These are phyloP conservation scores for Morinoia aosen DNA, from an alignment of 2,888 invertebrate species.

Conservation along the genomic window DNA sequence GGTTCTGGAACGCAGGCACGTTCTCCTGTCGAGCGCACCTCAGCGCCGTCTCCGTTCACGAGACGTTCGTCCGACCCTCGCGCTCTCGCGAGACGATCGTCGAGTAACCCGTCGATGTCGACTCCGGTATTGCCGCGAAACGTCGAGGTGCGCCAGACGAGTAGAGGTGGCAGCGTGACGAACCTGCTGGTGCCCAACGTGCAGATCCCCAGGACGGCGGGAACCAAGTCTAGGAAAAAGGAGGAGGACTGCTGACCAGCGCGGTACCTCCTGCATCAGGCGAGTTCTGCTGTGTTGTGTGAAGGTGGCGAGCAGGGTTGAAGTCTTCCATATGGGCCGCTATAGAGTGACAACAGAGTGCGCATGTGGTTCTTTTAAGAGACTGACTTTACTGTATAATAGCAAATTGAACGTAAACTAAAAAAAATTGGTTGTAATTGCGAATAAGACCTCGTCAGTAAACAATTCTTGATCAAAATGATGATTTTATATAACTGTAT, in stretches of 20 bases:
- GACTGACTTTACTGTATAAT: background rate
- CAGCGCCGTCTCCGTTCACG: background rate
- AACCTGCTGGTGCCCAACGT: conserved; percentile 20
- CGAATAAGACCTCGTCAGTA: background rate
- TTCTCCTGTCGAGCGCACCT: background rate
- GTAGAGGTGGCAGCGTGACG: conserved; percentile 25
- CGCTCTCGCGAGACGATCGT: background rate
- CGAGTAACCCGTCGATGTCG: conserved; percentile 23
- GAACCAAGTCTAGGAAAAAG: conserved; percentile 23
- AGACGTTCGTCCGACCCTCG: background rate
- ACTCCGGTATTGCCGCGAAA: background rate
- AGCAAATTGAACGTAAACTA: background rate
- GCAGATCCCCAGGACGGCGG: conserved; percentile 34
- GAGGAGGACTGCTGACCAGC: conserved; percentile 45
- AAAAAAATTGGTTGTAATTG: background rate
- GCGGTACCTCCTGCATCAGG: conserved; percentile 46
- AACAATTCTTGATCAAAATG: background rate
- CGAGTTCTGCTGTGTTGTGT: background rate
- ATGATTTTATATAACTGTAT: background rate
- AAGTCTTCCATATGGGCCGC: background rate
- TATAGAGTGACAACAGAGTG: background rate
- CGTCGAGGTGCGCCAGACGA: conserved; percentile 33
- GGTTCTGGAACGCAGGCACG: background rate
- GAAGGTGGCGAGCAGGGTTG: background rate
- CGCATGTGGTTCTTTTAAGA: background rate